phyloP scores from a whole-genome alignment of 2,113 vertebrate genomes.

The Oceanites oceanicus region DNA sequence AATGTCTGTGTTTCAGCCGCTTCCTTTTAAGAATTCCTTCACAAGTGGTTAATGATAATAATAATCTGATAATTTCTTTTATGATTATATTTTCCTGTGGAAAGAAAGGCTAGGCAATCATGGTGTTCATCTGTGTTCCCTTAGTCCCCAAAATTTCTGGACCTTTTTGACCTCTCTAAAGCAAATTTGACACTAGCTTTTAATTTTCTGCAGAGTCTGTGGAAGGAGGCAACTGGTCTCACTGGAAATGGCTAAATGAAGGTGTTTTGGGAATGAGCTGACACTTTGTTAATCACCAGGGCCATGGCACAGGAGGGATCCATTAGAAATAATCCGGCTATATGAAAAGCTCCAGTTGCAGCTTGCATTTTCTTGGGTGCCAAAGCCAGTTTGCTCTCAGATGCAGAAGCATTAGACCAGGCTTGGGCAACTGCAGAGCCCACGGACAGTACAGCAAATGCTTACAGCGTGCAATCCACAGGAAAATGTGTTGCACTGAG shows the following conservation, averaged over 20 bases:
- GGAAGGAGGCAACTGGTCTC: neutral
- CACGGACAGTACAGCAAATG: neutral
- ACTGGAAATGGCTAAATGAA: neutral
- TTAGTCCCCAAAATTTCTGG: neutral
- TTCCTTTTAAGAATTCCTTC: conserved; percentile 4
- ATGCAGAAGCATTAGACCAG: neutral
- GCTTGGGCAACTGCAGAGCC: neutral
- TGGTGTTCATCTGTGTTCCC: neutral
- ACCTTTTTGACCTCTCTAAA: neutral
- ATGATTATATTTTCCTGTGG: neutral
- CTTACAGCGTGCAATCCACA: neutral
- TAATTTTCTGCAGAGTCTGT: neutral
- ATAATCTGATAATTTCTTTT: neutral
- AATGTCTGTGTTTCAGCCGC: neutral
- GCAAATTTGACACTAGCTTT: neutral
- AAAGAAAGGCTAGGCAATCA: neutral
- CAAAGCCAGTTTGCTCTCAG: neutral
- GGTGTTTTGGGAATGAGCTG: neutral
- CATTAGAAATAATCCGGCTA: neutral
- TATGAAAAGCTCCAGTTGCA: neutral
- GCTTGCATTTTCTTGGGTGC: neutral
- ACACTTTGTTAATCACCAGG: neutral
- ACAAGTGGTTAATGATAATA: neutral
- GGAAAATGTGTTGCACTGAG: neutral
- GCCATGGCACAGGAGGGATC: neutral